Evolutionary conservation across 2,888 invertebrate genomes (phyloP).

Genomic region (Netelia virgata): DNA sequence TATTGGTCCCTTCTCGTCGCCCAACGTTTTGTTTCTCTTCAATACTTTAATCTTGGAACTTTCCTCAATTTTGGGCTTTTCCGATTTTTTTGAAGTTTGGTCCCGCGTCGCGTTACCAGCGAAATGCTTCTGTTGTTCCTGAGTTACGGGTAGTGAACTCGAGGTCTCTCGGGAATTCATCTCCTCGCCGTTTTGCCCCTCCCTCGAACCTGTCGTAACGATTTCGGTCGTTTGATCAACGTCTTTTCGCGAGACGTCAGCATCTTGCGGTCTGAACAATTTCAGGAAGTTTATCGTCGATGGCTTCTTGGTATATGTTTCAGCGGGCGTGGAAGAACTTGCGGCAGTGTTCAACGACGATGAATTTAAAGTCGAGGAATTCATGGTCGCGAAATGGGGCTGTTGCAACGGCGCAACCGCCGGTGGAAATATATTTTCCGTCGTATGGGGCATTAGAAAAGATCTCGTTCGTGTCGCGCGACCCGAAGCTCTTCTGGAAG

Average conservation of each 20-base stretch:
- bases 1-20: slow-evolving; percentile 64
- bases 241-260: slow-evolving; percentile 53
- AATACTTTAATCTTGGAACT: slow-evolving; percentile 68
- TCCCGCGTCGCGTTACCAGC: not conserved
- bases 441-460: not conserved
- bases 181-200: slow-evolving; percentile 65
- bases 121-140: slow-evolving; percentile 27
- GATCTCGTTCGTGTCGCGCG: slow-evolving; percentile 28
- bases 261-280: slow-evolving; percentile 73
- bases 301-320: slow-evolving; percentile 60
- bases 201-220: slow-evolving; percentile 55
- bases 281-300: slow-evolving; percentile 69
- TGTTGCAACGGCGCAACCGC: slow-evolving; percentile 48
- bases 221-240: not conserved
- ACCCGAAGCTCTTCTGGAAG: slow-evolving; percentile 5
- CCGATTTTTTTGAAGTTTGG: slow-evolving; percentile 20
- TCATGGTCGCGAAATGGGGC: slow-evolving; percentile 71
- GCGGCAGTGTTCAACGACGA: not conserved
- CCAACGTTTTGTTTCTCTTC: slow-evolving; percentile 69
- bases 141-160: slow-evolving; percentile 50
- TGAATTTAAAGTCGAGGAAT: slow-evolving; percentile 37
- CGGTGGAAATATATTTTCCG: slow-evolving; percentile 7
- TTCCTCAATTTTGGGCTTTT: slow-evolving; percentile 60
- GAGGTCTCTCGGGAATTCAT: slow-evolving; percentile 36
- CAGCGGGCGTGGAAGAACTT: slow-evolving; percentile 55